Evolutionary conservation across 2,888 invertebrate species (phyloP).

Genomic region (Melinaea menophilus): DNA sequence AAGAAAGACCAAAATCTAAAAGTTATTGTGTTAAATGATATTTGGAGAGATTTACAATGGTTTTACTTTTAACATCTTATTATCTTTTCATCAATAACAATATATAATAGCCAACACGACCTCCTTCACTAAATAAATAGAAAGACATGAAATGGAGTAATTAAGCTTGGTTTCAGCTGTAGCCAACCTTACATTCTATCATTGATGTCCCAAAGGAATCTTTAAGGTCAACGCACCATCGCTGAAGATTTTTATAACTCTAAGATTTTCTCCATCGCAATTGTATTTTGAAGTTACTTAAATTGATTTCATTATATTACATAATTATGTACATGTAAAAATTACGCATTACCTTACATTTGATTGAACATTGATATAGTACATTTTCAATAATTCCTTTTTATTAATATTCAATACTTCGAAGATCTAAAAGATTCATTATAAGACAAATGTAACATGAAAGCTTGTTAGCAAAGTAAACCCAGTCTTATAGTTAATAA

Average conservation of each 20-base stretch:
- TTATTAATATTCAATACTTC: too few species aligned
- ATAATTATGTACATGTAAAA: too few species aligned
- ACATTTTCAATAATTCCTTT: too few species aligned
- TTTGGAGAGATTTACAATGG: too few species aligned
- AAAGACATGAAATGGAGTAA: constrained; percentile 18
- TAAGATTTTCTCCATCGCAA: neutral
- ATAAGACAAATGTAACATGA: neutral
- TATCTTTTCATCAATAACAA: neutral
- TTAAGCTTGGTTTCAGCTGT: constrained; percentile 14
- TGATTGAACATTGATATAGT: too few species aligned
- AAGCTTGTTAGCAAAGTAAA: neutral
- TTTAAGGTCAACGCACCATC: neutral
- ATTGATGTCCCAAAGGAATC: constrained; percentile 1
- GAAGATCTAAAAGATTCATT: neutral
- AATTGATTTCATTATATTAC: too few species aligned
- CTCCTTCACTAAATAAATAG: constrained; percentile 21
- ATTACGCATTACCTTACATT: too few species aligned
- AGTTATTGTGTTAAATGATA: too few species aligned
- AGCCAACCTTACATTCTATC: constrained; percentile 21
- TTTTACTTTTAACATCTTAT: neutral
- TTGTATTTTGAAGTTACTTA: too few species aligned
- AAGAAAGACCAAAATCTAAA: too few species aligned
- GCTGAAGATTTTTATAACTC: neutral
- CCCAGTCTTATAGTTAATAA: constrained; percentile 1
- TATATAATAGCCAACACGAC: neutral